Percentiles rank a stretch among this genome's conserved stretches.
These are phyloP conservation scores for Nycticorax nycticorax DNA, from an alignment of 2,113 vertebrate genomes.

Conservation along the genomic window DNA sequence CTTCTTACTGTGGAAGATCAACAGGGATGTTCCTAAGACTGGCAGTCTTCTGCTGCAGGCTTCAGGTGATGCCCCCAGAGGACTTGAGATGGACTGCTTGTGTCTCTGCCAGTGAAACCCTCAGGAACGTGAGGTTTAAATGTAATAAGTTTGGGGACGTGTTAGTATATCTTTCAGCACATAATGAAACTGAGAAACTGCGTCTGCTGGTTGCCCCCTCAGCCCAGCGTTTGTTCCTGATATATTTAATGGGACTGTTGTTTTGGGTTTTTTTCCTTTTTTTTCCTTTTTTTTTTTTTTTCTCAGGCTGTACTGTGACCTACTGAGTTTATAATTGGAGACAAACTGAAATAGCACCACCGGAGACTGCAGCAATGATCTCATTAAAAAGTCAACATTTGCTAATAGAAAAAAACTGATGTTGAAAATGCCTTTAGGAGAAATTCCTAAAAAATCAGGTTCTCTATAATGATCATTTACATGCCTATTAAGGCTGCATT, in stretches of 20 bases:
- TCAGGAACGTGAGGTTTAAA: background rate
- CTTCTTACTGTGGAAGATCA: background rate
- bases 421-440: background rate
- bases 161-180: background rate
- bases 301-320: background rate
- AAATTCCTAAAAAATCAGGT: background rate
- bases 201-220: background rate
- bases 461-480: background rate
- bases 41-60: background rate
- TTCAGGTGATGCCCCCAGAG: background rate
- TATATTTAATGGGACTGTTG: background rate
- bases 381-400: conserved; percentile 1
- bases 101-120: background rate
- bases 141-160: background rate
- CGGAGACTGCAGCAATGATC: background rate
- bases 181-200: background rate
- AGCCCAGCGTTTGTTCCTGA: background rate
- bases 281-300: no score
- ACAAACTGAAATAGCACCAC: background rate
- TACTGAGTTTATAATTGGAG: conserved; percentile 14
- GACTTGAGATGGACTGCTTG: accelerated
- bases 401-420: background rate
- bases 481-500: background rate
- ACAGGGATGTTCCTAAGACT: background rate
- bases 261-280: no score